Base-by-base conservation (phyloP, 64 coral and sea anemone species). In the Pocillopora damicornis region DNA sequence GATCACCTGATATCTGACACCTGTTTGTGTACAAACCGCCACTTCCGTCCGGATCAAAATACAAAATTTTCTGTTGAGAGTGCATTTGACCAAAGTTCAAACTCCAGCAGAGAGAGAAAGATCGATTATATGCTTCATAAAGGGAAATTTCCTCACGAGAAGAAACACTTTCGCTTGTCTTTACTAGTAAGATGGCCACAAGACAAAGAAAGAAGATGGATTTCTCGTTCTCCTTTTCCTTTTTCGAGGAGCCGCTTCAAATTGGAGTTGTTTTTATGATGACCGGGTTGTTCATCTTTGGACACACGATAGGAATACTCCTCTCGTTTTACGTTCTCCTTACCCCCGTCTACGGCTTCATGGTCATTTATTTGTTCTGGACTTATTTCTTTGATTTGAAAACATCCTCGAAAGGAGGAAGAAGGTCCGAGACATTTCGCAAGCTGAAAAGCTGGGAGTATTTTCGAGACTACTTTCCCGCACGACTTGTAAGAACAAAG, bases 391-490 rank as follows among this genome's bases (percentile, higher is more conserved):
- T 93, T 60, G 94, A 99, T 45, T 57, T 90, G 23, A 83, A 92
- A 23, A 91, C 86, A 35, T 86, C 97, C 20, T 78, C 77, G 16
- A 74, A 72, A 80, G 93, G 93, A 63, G 97, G 97, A 30, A 88
- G 97, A 59, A 88, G 97, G 79, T 95, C 87, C 20, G 91, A 97
- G 59, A 89, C 85, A n/a, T 97, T 90, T 79, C 88, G 94, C 26
- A 68, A 86, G n/a, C 88, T 97, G 7, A 97, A 97, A 34, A 88
- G 63, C 35, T 97, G 94, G 94, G 80, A 97, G 11, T 97, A 93
- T 81, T 93, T 97, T 79, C 89, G 88, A 37, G 94, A 97, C 63
- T 97, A 93, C 26, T 97, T 97, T 58, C 94, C 94, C n/a, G 85
- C 62, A n/a, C 83, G 92, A 57, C 66, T 97, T 7, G 78, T 97